These are phyloP conservation scores for Lathronympha strigana DNA, from an alignment of 2,888 invertebrate species.

Conservation along the genomic window DNA sequence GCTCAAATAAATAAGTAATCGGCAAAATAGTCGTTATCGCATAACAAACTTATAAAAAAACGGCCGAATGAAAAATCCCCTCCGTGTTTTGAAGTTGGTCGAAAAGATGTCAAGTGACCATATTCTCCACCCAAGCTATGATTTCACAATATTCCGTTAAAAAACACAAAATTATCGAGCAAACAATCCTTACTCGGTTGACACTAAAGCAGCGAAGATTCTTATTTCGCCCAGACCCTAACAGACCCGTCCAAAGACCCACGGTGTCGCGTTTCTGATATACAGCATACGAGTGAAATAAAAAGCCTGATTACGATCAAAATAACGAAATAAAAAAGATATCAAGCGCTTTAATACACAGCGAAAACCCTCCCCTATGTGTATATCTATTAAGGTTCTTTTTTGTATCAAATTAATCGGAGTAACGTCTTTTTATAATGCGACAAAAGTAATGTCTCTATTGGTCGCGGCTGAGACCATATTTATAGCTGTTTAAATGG, in stretches of 20 bases:
- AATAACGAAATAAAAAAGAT: background rate
- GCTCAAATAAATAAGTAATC: too few species aligned
- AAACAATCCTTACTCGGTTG: background rate
- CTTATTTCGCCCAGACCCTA: constrained; percentile 2
- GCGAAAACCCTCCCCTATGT: background rate
- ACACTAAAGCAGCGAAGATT: background rate
- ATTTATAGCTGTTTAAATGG: constrained; percentile 21
- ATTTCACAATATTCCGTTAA: background rate
- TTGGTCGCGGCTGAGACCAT: constrained; percentile 7
- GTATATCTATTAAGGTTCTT: background rate
- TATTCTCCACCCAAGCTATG: background rate
- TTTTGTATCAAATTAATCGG: background rate
- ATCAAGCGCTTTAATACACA: background rate
- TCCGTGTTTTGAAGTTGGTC: too few species aligned
- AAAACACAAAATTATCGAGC: too few species aligned
- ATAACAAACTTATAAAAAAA: too few species aligned
- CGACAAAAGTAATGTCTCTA: constrained; percentile 22
- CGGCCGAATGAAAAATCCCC: too few species aligned
- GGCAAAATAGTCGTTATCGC: too few species aligned
- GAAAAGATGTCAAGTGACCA: background rate
- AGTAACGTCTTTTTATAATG: background rate
- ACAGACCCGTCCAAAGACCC: background rate
- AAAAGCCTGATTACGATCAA: constrained; percentile 53
- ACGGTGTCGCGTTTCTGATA: constrained; percentile 58
- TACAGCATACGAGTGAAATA: constrained; percentile 49